Conservation (phyloP, 2,797 vertebrate species). For the Odontamblyopus lacepedii region DNA sequence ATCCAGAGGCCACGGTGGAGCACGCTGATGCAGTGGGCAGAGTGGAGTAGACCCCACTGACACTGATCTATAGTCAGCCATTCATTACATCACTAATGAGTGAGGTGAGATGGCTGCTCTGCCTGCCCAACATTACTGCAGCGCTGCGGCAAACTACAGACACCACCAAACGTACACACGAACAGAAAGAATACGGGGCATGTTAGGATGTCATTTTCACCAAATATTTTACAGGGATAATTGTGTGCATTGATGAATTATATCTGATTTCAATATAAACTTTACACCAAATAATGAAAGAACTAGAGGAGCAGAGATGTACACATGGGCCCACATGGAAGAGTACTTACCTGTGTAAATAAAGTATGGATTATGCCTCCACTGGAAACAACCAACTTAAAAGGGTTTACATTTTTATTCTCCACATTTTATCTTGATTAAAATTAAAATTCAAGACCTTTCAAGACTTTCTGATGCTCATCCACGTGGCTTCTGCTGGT, state of each 20-base stretch:
- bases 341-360: too few relatives aligned
- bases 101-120: slow-evolving; percentile 57
- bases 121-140: slow-evolving; percentile 48
- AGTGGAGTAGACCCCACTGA: slow-evolving; percentile 51
- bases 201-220: neutral
- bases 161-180: slow-evolving; percentile 20
- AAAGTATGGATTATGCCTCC: too few relatives aligned
- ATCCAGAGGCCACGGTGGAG: slow-evolving; percentile 6
- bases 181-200: neutral
- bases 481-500: too few relatives aligned
- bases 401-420: too few relatives aligned
- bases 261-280: neutral
- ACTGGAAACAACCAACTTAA: too few relatives aligned
- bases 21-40: slow-evolving; percentile 44
- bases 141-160: slow-evolving; percentile 54
- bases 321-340: too few relatives aligned
- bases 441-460: too few relatives aligned
- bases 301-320: neutral
- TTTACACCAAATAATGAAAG: neutral
- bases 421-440: too few relatives aligned
- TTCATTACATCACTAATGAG: slow-evolving; percentile 69
- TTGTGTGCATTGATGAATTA: neutral
- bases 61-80: slow-evolving; percentile 66
- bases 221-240: neutral
- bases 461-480: too few relatives aligned